Conservation (phyloP, 2,888 invertebrate species). For the Leptopterna dolabrata region DNA sequence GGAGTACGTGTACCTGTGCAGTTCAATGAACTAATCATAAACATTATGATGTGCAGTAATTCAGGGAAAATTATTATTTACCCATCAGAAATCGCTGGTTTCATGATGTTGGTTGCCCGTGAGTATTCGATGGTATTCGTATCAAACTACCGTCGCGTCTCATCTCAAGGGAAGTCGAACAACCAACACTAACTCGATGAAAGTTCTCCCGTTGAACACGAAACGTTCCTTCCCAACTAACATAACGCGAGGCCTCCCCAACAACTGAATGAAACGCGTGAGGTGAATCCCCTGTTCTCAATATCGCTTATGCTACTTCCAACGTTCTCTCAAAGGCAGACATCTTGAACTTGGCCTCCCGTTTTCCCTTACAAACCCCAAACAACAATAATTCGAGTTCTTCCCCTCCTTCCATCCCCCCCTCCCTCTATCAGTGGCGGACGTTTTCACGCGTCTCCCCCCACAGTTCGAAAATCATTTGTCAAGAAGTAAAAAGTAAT, state of each 20-base stretch:
- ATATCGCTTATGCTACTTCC: neutral
- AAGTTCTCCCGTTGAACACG: neutral
- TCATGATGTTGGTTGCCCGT: too few species aligned
- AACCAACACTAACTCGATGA: too few species aligned
- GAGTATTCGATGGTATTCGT: too few species aligned
- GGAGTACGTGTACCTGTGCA: too few species aligned
- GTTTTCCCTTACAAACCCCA: neutral
- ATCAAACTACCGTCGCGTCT: too few species aligned
- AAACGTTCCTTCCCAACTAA: neutral
- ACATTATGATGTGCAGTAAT: too few species aligned
- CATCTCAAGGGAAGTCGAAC: too few species aligned
- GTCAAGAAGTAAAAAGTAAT: constrained; percentile 49
- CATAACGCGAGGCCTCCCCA: neutral
- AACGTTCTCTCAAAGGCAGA: neutral
- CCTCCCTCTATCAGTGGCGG: too few species aligned
- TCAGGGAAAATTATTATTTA: too few species aligned
- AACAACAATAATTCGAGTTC: constrained; percentile 21
- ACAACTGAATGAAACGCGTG: neutral
- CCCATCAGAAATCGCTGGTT: too few species aligned
- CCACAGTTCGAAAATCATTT: constrained; percentile 42
- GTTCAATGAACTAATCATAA: too few species aligned
- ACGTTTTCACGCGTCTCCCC: neutral
- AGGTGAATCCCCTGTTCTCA: neutral
- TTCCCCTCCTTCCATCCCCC: too few species aligned
- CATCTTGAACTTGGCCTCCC: neutral